Conservation (phyloP, 2,797 vertebrate genomes). For the Tiaroga cobitis region DNA sequence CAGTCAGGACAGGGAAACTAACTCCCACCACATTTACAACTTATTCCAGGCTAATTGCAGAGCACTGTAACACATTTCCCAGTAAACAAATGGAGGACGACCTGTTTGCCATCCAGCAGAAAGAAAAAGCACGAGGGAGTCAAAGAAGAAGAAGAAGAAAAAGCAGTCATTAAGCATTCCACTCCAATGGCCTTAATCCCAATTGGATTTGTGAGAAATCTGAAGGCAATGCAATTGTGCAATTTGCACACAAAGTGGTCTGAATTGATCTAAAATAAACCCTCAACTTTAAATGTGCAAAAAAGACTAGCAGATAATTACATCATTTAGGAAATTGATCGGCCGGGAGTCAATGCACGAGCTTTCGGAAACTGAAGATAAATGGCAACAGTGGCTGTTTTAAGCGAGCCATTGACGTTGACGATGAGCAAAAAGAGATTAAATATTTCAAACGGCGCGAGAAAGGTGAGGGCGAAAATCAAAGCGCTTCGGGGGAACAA, state of each 20-base stretch:
- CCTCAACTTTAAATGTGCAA: slow-evolving; percentile 94
- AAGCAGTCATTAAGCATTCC: slow-evolving; percentile 81
- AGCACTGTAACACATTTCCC: slow-evolving; percentile 45
- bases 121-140: slow-evolving; percentile 29
- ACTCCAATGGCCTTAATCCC: slow-evolving; percentile 76
- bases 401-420: slow-evolving; percentile 77
- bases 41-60: slow-evolving; percentile 44
- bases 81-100: slow-evolving; percentile 53
- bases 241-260: slow-evolving; percentile 97
- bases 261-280: slow-evolving; percentile 97
- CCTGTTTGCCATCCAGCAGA: slow-evolving; percentile 52
- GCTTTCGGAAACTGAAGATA: slow-evolving; percentile 93
- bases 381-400: slow-evolving; percentile 85
- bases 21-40: too few species aligned
- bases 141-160: slow-evolving; percentile 23
- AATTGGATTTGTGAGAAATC: slow-evolving; percentile 88
- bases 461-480: slow-evolving; percentile 64
- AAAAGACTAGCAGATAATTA: slow-evolving; percentile 90
- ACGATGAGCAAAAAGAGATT: slow-evolving; percentile 71
- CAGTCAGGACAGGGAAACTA: not conserved
- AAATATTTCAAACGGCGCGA: slow-evolving; percentile 67
- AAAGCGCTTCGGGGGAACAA: slow-evolving; percentile 76
- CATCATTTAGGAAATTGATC: slow-evolving; percentile 99
- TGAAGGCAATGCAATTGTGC: slow-evolving; percentile 89
- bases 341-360: slow-evolving; percentile 90